These are phyloP conservation scores for Leptinotarsa texana DNA, from an alignment of 1,140 invertebrate genomes.

Conservation along the genomic window DNA sequence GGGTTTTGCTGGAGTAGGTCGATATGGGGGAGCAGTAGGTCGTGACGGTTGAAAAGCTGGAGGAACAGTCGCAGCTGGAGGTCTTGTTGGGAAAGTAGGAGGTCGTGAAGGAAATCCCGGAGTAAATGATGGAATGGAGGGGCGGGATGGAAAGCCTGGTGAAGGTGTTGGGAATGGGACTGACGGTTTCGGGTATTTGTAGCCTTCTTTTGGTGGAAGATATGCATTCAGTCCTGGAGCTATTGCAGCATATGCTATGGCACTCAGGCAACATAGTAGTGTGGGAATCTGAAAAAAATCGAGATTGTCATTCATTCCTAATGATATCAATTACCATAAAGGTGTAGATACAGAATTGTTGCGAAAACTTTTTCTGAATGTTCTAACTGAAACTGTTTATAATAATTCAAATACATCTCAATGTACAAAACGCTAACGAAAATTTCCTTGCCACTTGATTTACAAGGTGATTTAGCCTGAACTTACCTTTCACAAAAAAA, in stretches of 20 bases:
- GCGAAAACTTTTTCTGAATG: too few species aligned
- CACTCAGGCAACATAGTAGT: conserved; percentile 55
- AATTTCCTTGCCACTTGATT: too few species aligned
- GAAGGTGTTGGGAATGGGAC: conserved; percentile 59
- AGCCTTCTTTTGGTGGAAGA: conserved; percentile 62
- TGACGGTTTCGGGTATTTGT: conserved; percentile 62
- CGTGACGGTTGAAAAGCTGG: conserved; percentile 39
- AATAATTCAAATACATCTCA: too few species aligned
- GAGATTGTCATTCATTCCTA: conserved; percentile 15
- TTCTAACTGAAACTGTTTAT: too few species aligned
- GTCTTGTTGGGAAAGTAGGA: conserved; percentile 12
- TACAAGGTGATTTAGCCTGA: too few species aligned
- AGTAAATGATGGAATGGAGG: not conserved
- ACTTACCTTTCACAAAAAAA: too few species aligned
- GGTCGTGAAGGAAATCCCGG: not conserved
- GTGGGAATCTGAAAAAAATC: conserved; percentile 49
- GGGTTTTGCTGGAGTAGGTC: conserved; percentile 30
- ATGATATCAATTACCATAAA: not conserved
- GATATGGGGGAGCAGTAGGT: conserved; percentile 39
- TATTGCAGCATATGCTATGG: conserved; percentile 51
- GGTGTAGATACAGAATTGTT: too few species aligned
- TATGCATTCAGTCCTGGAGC: conserved; percentile 64
- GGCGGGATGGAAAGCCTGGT: not conserved
- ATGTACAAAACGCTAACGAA: too few species aligned
- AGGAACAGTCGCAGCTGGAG: conserved; percentile 41